These are phyloP conservation scores for Phania funesta DNA, from an alignment of 2,888 invertebrate genomes.

Conservation along the genomic window DNA sequence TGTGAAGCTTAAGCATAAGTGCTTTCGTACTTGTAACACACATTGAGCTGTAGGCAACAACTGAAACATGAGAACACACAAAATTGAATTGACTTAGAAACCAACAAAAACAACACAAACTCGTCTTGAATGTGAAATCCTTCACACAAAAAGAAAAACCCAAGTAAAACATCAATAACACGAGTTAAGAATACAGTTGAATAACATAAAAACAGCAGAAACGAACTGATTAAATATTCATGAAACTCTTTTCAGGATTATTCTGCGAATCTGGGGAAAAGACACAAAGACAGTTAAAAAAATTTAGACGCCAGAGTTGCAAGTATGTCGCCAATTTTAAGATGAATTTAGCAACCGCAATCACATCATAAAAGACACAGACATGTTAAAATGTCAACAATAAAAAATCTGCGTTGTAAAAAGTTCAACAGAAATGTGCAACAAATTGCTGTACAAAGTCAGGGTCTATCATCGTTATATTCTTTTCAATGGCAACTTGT, in stretches of 20 bases:
- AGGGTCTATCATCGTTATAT: conserved; percentile 63
- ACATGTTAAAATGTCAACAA: conserved; percentile 63
- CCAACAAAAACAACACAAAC: conserved; percentile 23
- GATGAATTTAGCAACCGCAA: conserved; percentile 19
- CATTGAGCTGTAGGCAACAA: conserved; percentile 59
- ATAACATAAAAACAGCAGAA: not conserved
- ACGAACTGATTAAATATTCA: conserved; percentile 59
- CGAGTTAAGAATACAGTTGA: too few relatives aligned
- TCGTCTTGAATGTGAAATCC: conserved; percentile 58
- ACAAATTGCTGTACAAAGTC: conserved; percentile 61
- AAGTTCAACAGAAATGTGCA: conserved; percentile 59
- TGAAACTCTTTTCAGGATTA: conserved; percentile 52
- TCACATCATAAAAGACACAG: conserved; percentile 1
- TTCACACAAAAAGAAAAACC: conserved; percentile 13
- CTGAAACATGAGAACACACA: too few relatives aligned
- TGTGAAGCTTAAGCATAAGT: conserved; percentile 61
- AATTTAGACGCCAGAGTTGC: conserved; percentile 51
- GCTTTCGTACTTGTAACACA: conserved; percentile 55
- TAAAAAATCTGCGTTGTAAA: conserved; percentile 56
- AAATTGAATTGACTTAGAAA: conserved; percentile 59
- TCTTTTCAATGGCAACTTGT: conserved; percentile 54
- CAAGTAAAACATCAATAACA: not conserved
- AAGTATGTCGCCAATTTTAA: conserved; percentile 56
- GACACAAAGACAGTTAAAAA: conserved; percentile 14
- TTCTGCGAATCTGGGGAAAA: conserved; percentile 38